phyloP scores from a whole-genome alignment of 2,888 invertebrate species.

The Rapana venosa region DNA sequence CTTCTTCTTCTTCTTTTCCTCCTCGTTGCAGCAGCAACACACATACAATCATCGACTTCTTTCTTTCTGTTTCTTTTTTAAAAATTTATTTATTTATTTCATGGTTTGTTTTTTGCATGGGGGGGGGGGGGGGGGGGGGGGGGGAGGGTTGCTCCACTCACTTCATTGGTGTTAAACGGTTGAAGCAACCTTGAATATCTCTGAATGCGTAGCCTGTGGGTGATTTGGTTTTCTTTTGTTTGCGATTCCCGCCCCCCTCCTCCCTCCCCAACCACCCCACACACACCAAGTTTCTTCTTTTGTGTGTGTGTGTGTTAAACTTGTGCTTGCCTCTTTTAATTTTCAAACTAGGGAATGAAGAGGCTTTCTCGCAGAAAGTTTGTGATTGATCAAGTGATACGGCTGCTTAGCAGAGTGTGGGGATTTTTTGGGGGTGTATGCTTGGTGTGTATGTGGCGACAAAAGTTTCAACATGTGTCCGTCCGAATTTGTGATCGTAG shows the following conservation, averaged over 20 bases:
- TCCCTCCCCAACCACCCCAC: background rate
- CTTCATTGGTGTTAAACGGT: constrained; percentile 12
- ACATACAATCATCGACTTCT: constrained; percentile 26
- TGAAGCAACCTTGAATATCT: constrained; percentile 22
- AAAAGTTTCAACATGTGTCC: no score
- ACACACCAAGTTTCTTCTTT: background rate
- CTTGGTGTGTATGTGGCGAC: background rate
- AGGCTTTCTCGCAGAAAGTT: background rate
- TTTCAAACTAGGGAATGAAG: background rate
- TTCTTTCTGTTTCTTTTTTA: constrained; percentile 14
- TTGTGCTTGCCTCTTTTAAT: background rate
- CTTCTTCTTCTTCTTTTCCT: background rate
- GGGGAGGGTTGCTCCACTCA: background rate
- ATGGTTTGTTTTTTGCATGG: background rate
- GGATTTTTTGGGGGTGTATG: background rate
- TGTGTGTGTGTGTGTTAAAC: no score
- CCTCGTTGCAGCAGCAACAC: background rate
- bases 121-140: no score
- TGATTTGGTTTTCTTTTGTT: background rate
- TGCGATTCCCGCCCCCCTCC: background rate
- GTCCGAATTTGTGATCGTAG: no score
- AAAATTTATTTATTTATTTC: background rate
- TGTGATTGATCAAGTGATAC: background rate
- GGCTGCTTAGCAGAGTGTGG: background rate
- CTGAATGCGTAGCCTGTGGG: background rate